A percentile compares a stretch with the other conserved stretches of the same genome.
Evolutionary conservation across 2,797 vertebrate species (phyloP).

Genomic region (Rhinophrynus dorsalis): DNA sequence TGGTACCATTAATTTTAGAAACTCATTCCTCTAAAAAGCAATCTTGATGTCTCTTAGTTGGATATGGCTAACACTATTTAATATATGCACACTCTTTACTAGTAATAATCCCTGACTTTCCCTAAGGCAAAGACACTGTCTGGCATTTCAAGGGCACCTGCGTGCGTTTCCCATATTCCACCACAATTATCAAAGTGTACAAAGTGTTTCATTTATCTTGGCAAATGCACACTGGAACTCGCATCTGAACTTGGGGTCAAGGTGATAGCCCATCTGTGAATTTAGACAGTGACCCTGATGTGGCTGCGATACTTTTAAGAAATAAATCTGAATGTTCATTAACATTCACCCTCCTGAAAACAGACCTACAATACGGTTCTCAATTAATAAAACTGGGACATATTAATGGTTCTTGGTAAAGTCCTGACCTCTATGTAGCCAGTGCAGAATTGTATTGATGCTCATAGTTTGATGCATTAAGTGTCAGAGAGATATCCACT

Average conservation of each 20-base stretch:
- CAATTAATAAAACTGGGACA: constrained; percentile 7
- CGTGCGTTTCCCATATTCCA: not conserved
- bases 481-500: too few relatives aligned
- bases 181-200: not conserved
- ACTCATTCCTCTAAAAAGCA: not conserved
- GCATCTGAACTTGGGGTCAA: not conserved
- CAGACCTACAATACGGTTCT: constrained; percentile 5
- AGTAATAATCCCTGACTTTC: not conserved
- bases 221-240: not conserved
- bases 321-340: constrained; percentile 16
- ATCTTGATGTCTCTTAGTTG: not conserved
- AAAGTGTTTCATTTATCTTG: constrained; percentile 8
- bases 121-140: not conserved
- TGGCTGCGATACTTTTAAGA: not conserved
- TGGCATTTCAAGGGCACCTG: constrained; percentile 21
- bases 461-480: too few relatives aligned
- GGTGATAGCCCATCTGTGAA: not conserved
- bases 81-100: not conserved
- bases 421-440: constrained; percentile 3
- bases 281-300: not conserved
- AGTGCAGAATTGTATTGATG: too few relatives aligned
- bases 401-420: not conserved
- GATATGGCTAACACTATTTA: not conserved
- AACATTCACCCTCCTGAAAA: constrained; percentile 8
- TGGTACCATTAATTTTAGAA: too few relatives aligned